Percentiles rank a stretch among this genome's conserved stretches.
Conservation (phyloP, 2,888 invertebrate genomes). For the Autographa pulchrina region DNA sequence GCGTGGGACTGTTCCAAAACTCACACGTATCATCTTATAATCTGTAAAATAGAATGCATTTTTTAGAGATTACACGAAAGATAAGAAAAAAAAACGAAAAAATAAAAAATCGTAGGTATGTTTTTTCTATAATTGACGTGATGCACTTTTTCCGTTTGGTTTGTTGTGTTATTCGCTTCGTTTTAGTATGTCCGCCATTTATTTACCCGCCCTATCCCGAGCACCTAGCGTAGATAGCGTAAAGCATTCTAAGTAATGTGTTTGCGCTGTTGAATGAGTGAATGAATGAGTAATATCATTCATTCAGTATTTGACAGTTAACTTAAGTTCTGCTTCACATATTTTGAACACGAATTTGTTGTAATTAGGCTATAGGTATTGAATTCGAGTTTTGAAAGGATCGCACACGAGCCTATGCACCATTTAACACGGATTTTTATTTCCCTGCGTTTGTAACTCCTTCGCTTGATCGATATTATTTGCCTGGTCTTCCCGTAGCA, state of each 20-base stretch:
- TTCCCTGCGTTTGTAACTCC: slow-evolving; percentile 52
- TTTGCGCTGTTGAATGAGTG: slow-evolving; percentile 63
- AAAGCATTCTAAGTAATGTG: slow-evolving; percentile 58
- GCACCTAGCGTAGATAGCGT: slow-evolving; percentile 78
- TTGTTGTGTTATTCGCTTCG: slow-evolving; percentile 85
- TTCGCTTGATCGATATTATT: slow-evolving; percentile 76
- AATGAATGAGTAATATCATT: slow-evolving; percentile 53
- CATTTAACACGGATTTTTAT: slow-evolving; percentile 40
- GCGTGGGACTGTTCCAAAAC: slow-evolving; percentile 83
- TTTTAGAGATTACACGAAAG: slow-evolving; percentile 80
- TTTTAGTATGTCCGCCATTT: slow-evolving; percentile 82
- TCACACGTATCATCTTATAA: slow-evolving; percentile 72
- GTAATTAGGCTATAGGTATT: slow-evolving; percentile 29
- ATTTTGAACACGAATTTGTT: slow-evolving; percentile 35
- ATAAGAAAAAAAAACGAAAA: slow-evolving; percentile 67
- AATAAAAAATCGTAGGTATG: slow-evolving; percentile 78
- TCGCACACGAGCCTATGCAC: slow-evolving; percentile 31
- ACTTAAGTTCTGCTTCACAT: slow-evolving; percentile 32
- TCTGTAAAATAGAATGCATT: slow-evolving; percentile 86
- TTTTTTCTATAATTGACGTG: slow-evolving; percentile 81
- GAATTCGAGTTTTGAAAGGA: slow-evolving; percentile 34
- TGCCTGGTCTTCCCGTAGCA: slow-evolving; percentile 69
- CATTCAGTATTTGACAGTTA: slow-evolving; percentile 45
- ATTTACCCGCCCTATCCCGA: slow-evolving; percentile 77
- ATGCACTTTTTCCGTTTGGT: slow-evolving; percentile 85